Base-by-base conservation (phyloP, 1,140 invertebrate species). In the Zaprionus capensis region DNA sequence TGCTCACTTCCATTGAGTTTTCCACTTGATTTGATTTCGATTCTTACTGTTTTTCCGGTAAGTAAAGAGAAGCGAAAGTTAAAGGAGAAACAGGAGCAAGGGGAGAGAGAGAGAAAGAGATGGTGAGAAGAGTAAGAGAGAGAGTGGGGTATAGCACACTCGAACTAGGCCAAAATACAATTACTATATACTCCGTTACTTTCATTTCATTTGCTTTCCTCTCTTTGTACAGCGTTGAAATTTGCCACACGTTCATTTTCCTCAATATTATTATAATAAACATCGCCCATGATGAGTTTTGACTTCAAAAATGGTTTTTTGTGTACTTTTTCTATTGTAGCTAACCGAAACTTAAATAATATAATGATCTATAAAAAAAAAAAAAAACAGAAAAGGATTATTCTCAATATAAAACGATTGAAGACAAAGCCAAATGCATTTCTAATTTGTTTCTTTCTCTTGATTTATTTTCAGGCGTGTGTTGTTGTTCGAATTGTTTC, bases 391-490 rank as follows among this genome's bases (percentile, higher is more conserved):
- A 57, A 63, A 59, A 55, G 63, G 53, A 28, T 56, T 56, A 26
- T 56, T 24, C 24, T 77, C 59, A 58, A 74, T 71, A 69, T 63
- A 64, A 63, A 77, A 74, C 51, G n/a, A 41, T n/a, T n/a, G 15
- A n/a, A 46, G 17, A 46, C n/a, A 46, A 46, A 64, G 59, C 20
- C 34, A 56, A 61, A 86, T 76, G 81, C 66, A 78, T 85, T 88
- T 88, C 85, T 88, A 88, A 88, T 88, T 88, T 90, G 75, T 91
- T 91, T 81, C 73, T 86, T 86, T 91, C 81, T 91, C 80, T 87
- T 91, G 62, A 77, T 87, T 91, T 83, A 87, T 91, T 91, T 91
- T 91, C 87, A 91, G 87, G 82, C 73, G 87, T 91, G 82, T 83
- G 80, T 91, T 86, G 80, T 85, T 86, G 84, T 88, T 88, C 84